These are phyloP conservation scores for Brachypalpus laphriformis DNA, from an alignment of 2,888 invertebrate genomes.

Conservation along the genomic window DNA sequence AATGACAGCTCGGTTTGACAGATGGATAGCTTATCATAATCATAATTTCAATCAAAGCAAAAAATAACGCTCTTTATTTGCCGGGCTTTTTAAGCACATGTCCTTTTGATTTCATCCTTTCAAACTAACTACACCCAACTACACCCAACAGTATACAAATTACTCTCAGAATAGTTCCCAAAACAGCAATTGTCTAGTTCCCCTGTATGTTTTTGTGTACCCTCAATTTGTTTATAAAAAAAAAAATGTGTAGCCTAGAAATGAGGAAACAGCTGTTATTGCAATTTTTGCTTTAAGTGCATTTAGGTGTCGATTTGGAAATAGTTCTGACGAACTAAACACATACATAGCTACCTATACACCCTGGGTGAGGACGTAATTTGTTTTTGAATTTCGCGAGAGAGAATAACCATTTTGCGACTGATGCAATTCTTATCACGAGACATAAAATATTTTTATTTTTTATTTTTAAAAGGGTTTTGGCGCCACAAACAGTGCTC, in stretches of 20 bases:
- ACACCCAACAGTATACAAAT: no score
- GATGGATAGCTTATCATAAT: no score
- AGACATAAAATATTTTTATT: slow-evolving; percentile 12
- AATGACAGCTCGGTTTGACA: no score
- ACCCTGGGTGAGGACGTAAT: slow-evolving; percentile 15
- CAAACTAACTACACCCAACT: no score
- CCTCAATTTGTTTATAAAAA: slow-evolving; percentile 1
- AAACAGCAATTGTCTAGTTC: neutral
- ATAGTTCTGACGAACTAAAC: neutral
- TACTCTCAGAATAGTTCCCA: no score
- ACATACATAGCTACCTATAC: neutral
- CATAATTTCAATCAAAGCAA: no score
- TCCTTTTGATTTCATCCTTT: no score
- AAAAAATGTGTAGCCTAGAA: neutral
- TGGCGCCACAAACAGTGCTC: slow-evolving; percentile 24
- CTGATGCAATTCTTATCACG: slow-evolving; percentile 38
- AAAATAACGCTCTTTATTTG: no score
- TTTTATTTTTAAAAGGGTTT: neutral
- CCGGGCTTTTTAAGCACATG: no score
- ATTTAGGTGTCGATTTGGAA: slow-evolving; percentile 29
- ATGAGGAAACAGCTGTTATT: slow-evolving; percentile 23
- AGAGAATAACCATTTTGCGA: neutral
- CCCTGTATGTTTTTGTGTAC: neutral
- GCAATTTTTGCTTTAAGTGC: slow-evolving; percentile 18
- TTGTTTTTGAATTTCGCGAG: neutral